Evolutionary conservation across 2,888 invertebrate species (phyloP).

Genomic region (Lapara coniferarum): DNA sequence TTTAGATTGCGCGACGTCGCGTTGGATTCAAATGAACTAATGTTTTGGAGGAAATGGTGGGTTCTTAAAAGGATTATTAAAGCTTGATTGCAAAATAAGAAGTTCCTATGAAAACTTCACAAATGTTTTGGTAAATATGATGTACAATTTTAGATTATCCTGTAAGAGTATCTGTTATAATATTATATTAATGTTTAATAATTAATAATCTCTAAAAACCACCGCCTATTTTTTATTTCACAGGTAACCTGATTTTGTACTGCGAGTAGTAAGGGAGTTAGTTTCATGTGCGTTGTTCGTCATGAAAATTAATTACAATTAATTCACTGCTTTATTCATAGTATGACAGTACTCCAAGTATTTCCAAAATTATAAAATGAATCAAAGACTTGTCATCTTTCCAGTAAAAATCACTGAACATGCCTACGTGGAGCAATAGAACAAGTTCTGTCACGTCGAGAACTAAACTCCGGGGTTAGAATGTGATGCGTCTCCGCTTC

Average conservation of each 20-base stretch:
- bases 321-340: no score
- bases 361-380: no score
- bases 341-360: no score
- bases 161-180: background rate
- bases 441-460: background rate
- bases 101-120: background rate
- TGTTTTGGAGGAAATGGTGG: constrained; percentile 1
- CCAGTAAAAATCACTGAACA: background rate
- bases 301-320: background rate
- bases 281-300: background rate
- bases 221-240: background rate
- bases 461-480: no score
- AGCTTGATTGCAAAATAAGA: background rate
- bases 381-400: no score
- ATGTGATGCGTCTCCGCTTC: no score
- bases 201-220: background rate
- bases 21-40: constrained; percentile 1
- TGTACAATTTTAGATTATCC: no score
- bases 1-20: constrained; percentile 14
- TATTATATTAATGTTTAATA: background rate
- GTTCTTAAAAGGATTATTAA: constrained; percentile 2
- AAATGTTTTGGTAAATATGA: no score
- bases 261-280: no score
- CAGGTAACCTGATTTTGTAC: background rate
- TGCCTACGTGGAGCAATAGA: background rate